Evolutionary conservation across 2,888 invertebrate genomes (phyloP).

Genomic region (Drosophila affinis): DNA sequence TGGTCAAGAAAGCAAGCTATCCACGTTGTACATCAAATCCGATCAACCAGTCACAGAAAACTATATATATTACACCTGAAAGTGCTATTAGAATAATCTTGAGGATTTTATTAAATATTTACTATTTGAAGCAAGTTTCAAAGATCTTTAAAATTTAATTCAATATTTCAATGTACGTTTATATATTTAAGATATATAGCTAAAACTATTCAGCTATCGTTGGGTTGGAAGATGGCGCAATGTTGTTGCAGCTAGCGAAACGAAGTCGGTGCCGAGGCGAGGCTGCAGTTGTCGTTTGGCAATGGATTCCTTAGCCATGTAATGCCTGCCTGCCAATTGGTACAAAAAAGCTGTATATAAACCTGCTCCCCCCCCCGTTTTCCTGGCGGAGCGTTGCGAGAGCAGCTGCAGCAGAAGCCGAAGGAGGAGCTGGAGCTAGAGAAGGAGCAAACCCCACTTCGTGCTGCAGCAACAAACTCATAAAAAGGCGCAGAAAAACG

Average conservation of each 20-base stretch:
- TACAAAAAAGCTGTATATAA: slow-evolving; percentile 43
- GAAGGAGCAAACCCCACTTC: slow-evolving; percentile 44
- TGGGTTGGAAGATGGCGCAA: background rate
- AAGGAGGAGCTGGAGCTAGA: slow-evolving; percentile 21
- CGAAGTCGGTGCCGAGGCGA: slow-evolving; percentile 34
- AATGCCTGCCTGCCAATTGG: slow-evolving; percentile 67
- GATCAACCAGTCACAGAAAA: background rate
- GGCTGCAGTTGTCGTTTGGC: slow-evolving; percentile 14
- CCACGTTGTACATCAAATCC: background rate
- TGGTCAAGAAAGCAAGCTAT: background rate
- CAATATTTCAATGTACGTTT: background rate
- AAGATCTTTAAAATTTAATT: too few relatives aligned
- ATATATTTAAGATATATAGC: background rate
- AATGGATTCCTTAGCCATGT: slow-evolving; percentile 41
- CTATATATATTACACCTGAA: background rate
- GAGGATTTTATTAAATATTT: too few relatives aligned
- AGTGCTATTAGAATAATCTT: background rate
- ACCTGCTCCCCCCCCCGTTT: slow-evolving; percentile 1
- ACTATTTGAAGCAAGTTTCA: too few relatives aligned
- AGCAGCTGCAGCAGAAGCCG: slow-evolving; percentile 48
- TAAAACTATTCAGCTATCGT: background rate
- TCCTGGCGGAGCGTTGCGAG: slow-evolving; percentile 41
- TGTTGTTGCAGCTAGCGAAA: slow-evolving; percentile 11
- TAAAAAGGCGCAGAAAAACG: slow-evolving; percentile 70
- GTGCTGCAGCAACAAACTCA: slow-evolving; percentile 62